phyloP scores from a whole-genome alignment of 2,113 vertebrate species.

The Dasypus novemcinctus region DNA sequence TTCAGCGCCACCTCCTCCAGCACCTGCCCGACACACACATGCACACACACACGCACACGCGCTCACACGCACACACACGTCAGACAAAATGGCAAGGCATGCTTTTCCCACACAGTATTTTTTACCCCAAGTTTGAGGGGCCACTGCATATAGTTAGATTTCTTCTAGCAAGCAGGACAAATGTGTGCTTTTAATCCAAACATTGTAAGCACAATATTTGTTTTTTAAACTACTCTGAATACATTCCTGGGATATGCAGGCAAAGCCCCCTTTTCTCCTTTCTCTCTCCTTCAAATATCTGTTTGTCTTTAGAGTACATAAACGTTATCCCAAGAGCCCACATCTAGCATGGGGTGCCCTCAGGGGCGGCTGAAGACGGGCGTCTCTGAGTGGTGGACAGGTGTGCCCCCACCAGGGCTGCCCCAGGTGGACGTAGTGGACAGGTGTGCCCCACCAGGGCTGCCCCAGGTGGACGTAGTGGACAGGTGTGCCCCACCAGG shows the following conservation, averaged over 20 bases:
- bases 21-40: too few relatives aligned
- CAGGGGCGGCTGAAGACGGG: too few relatives aligned
- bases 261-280: neutral
- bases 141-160: neutral
- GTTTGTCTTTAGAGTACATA: neutral
- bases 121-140: neutral
- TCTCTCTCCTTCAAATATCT: neutral
- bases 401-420: too few relatives aligned
- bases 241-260: neutral
- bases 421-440: too few relatives aligned
- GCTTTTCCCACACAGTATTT: neutral
- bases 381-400: too few relatives aligned
- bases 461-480: too few relatives aligned
- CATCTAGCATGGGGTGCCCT: neutral
- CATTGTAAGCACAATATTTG: neutral
- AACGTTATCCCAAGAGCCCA: neutral
- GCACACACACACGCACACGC: neutral
- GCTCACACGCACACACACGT: too few relatives aligned
- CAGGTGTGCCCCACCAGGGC: too few relatives aligned
- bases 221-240: neutral
- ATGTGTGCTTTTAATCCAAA: neutral
- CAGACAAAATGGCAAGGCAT: neutral
- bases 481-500: too few relatives aligned
- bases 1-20: fast-evolving
- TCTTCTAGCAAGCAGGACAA: neutral